Base-by-base conservation (phyloP, 2,113 vertebrate genomes). In the Pollachius pollachius region DNA sequence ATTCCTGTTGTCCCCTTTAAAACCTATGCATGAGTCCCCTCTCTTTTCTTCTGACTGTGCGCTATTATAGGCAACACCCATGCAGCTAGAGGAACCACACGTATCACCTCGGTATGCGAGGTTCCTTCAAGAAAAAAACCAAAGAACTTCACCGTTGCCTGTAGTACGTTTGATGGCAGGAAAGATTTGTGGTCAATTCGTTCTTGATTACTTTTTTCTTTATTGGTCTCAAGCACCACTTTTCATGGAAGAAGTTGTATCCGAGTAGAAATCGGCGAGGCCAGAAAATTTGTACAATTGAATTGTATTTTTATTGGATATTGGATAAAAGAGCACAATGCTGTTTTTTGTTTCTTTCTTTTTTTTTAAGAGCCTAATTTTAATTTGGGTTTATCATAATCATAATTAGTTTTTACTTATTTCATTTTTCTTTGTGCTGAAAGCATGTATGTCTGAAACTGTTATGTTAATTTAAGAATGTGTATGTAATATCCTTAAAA, bases 401-500 rank as follows among this genome's bases (percentile, higher is more conserved):
- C 62, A 84, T 74, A 41, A 71, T 75, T 76, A 65, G n/a, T 74
- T 71, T 41, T 79, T 78, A 67, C 69, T 71, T 71, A 72, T 60
- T 75, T 78, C 6, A 16, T 81, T 79, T 79, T 69, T 74, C 73
- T 78, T 82, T 59, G 84, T 79, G 89, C 89, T 90, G 81, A 86
- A 89, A 91, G 90, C 89, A 92, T 91, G 89, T 90, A 85, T 85
- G 89, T 87, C 84, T 83, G 82, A 90, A 87, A 81, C 70, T 75
- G 78, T 81, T 88, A 85, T 89, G 88, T 91, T 92, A 90, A 91
- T 90, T 92, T 92, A 92, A 91, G 71, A 78, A 84, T 86, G 85
- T 87, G 82, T 92, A 92, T 84, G 87, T 91, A 86, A 87, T 89
- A 76, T 80, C 76, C 80, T 86, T 82, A 80, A 79, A 85, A 87